Percentiles rank a stretch among this genome's conserved stretches.
Conservation (phyloP, 2,797 vertebrate genomes). For the Enteromius unitaeniatus region DNA sequence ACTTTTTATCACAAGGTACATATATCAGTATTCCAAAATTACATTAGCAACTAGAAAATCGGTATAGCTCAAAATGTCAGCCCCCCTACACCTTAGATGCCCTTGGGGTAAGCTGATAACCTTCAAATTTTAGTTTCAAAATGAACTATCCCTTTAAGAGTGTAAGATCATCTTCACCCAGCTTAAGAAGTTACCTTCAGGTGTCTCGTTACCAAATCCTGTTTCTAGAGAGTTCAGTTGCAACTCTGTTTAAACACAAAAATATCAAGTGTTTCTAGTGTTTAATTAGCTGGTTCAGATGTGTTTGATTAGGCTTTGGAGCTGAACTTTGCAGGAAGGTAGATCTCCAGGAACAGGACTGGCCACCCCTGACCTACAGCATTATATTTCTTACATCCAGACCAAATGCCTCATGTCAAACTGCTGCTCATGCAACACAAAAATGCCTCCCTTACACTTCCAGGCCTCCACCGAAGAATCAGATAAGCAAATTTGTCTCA, state of each 20-base stretch:
- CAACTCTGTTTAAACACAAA: background rate
- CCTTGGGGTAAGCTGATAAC: too few species aligned
- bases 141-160: too few species aligned
- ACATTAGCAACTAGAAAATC: constrained; percentile 8
- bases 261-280: background rate
- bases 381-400: constrained; percentile 21
- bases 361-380: background rate
- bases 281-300: background rate
- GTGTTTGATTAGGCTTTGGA: background rate
- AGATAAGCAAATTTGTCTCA: constrained; percentile 69
- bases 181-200: background rate
- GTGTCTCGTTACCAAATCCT: background rate
- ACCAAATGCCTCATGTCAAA: background rate
- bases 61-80: background rate
- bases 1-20: background rate
- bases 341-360: background rate
- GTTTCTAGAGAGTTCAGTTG: background rate
- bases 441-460: constrained; percentile 35
- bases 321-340: background rate
- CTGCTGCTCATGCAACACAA: constrained; percentile 4
- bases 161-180: background rate
- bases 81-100: background rate
- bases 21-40: background rate
- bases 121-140: too few species aligned
- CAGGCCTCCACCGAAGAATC: constrained; percentile 74